Evolutionary conservation across 2,113 vertebrate genomes (phyloP).

Genomic region (Sminthopsis crassicaudata): DNA sequence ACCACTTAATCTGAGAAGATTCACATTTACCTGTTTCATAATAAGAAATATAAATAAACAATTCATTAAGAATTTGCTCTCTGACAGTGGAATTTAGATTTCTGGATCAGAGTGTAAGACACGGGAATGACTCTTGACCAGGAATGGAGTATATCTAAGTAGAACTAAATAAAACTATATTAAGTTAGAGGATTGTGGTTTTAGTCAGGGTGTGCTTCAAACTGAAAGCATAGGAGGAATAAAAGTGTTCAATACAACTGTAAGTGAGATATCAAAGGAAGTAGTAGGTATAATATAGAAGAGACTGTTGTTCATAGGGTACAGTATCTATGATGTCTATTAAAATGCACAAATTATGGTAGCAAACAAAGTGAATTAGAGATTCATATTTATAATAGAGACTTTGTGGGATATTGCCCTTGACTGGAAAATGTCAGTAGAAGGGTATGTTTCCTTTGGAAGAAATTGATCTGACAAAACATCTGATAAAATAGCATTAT

Average conservation of each 20-base stretch:
- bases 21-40: background rate
- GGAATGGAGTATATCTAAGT: background rate
- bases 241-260: background rate
- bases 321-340: background rate
- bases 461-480: background rate
- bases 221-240: background rate
- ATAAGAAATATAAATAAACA: background rate
- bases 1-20: background rate
- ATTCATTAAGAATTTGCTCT: background rate
- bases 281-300: background rate
- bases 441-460: background rate
- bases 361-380: background rate
- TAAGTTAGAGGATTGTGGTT: background rate
- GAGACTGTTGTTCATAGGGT: background rate
- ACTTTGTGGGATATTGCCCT: background rate
- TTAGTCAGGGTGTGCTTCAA: background rate
- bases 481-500: background rate
- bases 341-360: background rate
- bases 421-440: background rate
- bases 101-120: background rate
- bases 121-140: background rate
- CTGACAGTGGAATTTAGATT: background rate
- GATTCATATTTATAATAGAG: background rate
- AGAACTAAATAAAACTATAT: background rate
- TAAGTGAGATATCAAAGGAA: background rate